Conservation (phyloP, 2,113 vertebrate genomes). For the Ammospiza caudacuta region DNA sequence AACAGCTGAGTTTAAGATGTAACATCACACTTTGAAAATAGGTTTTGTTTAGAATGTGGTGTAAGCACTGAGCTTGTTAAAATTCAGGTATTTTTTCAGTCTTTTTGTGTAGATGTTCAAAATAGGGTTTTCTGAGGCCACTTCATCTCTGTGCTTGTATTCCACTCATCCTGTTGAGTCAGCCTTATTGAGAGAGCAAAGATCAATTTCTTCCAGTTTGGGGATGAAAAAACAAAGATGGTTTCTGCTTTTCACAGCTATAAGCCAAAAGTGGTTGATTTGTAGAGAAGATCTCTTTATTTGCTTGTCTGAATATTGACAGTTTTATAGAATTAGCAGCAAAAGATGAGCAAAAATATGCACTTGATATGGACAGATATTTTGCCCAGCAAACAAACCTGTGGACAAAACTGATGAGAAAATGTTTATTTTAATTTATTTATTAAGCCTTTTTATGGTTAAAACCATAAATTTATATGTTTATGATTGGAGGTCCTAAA, state of each 20-base stretch:
- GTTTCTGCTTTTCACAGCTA: not conserved
- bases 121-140: not conserved
- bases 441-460: not conserved
- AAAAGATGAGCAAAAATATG: not conserved
- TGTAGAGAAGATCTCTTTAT: not conserved
- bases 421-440: not conserved
- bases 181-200: not conserved
- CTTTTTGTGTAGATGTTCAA: not conserved
- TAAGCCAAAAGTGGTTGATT: not conserved
- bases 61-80: not conserved
- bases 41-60: not conserved
- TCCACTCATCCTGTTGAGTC: constrained; percentile 19
- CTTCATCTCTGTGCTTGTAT: constrained; percentile 7
- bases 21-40: not conserved
- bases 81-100: not conserved
- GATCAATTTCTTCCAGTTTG: constrained; percentile 5
- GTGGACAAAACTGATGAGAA: not conserved
- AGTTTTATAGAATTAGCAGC: not conserved
- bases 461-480: not conserved
- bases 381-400: not conserved
- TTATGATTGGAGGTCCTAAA: not conserved
- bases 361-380: not conserved
- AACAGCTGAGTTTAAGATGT: not conserved
- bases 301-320: not conserved
- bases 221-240: not conserved